These are phyloP conservation scores for Apodemia zela DNA, from an alignment of 2,888 invertebrate species.

Conservation along the genomic window DNA sequence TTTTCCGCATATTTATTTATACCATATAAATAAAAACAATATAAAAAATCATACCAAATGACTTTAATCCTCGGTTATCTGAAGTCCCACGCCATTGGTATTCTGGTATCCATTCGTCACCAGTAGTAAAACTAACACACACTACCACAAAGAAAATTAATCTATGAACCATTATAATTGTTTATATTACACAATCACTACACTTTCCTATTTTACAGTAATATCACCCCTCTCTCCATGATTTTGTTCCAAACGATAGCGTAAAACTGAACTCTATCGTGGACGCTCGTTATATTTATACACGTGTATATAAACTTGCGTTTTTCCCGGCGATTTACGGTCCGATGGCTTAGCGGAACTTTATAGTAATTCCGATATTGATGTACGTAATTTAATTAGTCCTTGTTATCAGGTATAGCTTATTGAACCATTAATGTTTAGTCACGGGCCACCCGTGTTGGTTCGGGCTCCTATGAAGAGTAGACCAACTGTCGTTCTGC, in stretches of 20 bases:
- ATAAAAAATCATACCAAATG: background rate
- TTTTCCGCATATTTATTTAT: no score
- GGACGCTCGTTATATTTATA: conserved; percentile 72
- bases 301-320: conserved; percentile 72
- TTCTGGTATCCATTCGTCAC: conserved; percentile 29
- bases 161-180: conserved; percentile 8
- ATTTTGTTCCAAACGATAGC: conserved; percentile 75
- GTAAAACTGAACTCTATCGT: conserved; percentile 72
- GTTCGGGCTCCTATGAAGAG: no score
- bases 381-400: conserved; percentile 38
- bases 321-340: conserved; percentile 70
- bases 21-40: no score
- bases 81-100: background rate
- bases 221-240: conserved; percentile 55
- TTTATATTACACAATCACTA: conserved; percentile 41
- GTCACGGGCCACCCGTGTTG: no score
- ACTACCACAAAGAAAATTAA: conserved; percentile 9
- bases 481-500: no score
- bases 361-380: conserved; percentile 60
- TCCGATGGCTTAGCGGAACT: conserved; percentile 56
- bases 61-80: conserved; percentile 2
- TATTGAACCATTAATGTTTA: background rate
- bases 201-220: conserved; percentile 58
- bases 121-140: conserved; percentile 37
- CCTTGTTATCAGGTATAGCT: conserved; percentile 45